Base-by-base conservation (phyloP, 2,888 invertebrate species). In the Crocallis elinguaria region DNA sequence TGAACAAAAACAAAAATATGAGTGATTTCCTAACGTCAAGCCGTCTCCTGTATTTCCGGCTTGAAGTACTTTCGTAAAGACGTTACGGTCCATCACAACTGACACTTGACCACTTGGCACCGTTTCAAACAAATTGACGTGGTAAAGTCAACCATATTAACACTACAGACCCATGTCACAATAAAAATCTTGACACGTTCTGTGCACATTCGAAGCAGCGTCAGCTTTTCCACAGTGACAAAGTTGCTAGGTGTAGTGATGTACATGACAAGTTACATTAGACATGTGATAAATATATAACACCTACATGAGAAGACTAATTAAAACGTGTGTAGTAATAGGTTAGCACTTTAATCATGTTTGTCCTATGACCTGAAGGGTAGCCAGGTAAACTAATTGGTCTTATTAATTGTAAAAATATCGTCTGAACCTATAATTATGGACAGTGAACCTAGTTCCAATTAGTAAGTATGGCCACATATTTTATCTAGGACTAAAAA, bases 61-160 rank as follows among this genome's bases (percentile, higher is more conserved):
- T 25, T 36, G 25, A 23, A 33, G 38, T 30, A 44, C 48, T 43
- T 43, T 12, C 36, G 49, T 54, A 49, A 45, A 56, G 50, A 58
- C 43, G 43, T 32, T 12, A 16, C 46, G 46, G 37, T 48, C 43
- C 44, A 59, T 59, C 51, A 52, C 43, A 42, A 60, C 64, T 64
- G 67, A 72, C 69, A 72, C 67, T 65, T 53, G 57, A 64, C 61
- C 62, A 64, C 65, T 75, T 75, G 75, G 75, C 75, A 71, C 41
- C 9, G 53, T 59, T 64, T 62, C 71, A 72, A 63, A 71, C 67
- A 66, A 68, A 71, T 69, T 60, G 67, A 70, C 65, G 49, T 41
- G 42, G 27, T 17, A 42, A 27, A 25, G 13, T 33, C 43, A 29
- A 30, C 43, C 30, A 12, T 44, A 19, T 60, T 43, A 49, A 30